Evolutionary conservation across 2,888 invertebrate genomes (phyloP).

Genomic region (Brachyptera putata): DNA sequence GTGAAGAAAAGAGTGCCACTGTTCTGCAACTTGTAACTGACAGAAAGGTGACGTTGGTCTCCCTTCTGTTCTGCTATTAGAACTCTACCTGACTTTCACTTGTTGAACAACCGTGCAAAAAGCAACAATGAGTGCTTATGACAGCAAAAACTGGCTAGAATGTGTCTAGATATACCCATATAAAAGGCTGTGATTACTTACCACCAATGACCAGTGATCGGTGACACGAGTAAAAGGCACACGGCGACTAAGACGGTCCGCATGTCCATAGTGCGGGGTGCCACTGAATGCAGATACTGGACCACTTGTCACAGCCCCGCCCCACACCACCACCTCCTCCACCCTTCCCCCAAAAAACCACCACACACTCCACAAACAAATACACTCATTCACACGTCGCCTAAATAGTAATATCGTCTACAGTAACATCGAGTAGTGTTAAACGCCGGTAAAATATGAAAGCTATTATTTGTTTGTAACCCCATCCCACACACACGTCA

Average conservation of each 20-base stretch:
- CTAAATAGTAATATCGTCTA: background rate
- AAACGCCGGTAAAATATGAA: background rate
- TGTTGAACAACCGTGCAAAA: no score
- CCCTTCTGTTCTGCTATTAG: no score
- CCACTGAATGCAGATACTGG: conserved; percentile 42
- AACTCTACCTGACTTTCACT: no score
- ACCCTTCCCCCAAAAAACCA: conserved; percentile 29
- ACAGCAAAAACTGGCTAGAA: no score
- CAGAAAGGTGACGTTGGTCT: no score
- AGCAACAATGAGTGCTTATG: no score
- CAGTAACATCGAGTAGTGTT: background rate
- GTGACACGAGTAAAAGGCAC: conserved; percentile 81
- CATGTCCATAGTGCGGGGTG: conserved; percentile 47
- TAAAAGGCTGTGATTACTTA: conserved; percentile 56
- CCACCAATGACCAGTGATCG: conserved; percentile 85
- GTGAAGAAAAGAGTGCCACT: no score
- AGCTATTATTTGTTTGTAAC: background rate
- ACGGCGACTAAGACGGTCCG: conserved; percentile 77
- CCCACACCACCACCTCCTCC: conserved; percentile 38
- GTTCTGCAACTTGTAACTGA: no score
- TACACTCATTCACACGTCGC: background rate
- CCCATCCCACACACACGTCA: conserved; percentile 1
- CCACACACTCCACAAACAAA: conserved; percentile 13
- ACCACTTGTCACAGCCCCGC: conserved; percentile 41
- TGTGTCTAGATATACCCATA: no score